Conservation (phyloP, 2,113 vertebrate species). For the Sminthopsis crassicaudata region DNA sequence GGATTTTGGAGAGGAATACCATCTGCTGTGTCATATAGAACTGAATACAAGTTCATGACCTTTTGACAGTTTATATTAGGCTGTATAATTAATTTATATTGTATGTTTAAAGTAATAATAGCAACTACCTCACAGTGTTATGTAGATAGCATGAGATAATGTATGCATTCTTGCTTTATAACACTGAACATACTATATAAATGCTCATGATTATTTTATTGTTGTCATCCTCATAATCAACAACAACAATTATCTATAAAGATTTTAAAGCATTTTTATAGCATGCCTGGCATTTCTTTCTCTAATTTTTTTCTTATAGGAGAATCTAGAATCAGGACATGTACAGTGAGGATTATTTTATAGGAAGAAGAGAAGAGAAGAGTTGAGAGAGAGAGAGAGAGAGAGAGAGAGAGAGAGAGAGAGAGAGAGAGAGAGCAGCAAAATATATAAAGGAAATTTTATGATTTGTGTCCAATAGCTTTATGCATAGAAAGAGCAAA, state of each 20-base stretch:
- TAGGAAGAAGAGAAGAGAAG: too few relatives aligned
- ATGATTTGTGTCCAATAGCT: too few relatives aligned
- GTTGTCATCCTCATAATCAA: too few relatives aligned
- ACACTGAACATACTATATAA: not conserved
- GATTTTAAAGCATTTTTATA: not conserved
- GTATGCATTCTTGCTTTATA: not conserved
- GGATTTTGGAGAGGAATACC: not conserved
- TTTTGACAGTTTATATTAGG: not conserved
- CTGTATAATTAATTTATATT: not conserved
- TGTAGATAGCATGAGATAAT: not conserved
- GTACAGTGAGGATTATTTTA: too few relatives aligned
- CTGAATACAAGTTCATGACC: not conserved
- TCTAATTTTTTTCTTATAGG: too few relatives aligned
- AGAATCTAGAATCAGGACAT: too few relatives aligned
- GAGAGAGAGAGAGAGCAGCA: too few relatives aligned
- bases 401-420: too few relatives aligned
- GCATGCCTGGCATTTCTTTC: not conserved
- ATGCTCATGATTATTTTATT: not conserved
- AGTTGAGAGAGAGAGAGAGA: too few relatives aligned
- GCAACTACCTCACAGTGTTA: not conserved
- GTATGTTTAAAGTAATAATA: not conserved
- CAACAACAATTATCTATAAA: not conserved
- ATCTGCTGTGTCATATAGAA: not conserved
- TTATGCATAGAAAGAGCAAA: too few relatives aligned
- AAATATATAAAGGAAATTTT: too few relatives aligned